Conservation (phyloP, 2,797 vertebrate species). For the Helarctos malayanus region DNA sequence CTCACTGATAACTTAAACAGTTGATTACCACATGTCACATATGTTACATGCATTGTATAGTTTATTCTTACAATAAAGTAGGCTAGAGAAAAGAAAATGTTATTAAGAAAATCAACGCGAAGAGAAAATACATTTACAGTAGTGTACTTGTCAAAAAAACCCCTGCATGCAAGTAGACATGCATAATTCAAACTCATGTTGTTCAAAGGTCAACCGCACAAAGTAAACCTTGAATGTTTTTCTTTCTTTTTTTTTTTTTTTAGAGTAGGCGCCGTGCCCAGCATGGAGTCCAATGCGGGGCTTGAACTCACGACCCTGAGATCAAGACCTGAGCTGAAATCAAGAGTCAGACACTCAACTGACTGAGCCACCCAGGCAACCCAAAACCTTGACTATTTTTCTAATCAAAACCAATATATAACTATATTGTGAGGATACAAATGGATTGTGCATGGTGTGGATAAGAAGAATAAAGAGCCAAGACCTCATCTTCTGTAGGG, state of each 20-base stretch:
- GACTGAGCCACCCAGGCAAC: not conserved
- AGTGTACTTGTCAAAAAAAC: not conserved
- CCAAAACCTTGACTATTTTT: not conserved
- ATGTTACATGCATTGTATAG: not conserved
- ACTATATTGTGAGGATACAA: not conserved
- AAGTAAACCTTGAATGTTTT: not conserved
- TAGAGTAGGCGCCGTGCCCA: not conserved
- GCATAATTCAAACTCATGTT: not conserved
- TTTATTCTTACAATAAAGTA: not conserved
- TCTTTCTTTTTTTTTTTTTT: not conserved
- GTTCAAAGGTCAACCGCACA: not conserved
- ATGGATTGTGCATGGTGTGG: not conserved
- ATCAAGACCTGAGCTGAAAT: not conserved
- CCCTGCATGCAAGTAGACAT: not conserved
- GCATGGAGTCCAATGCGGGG: not conserved
- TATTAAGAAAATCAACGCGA: not conserved
- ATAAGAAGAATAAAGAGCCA: not conserved
- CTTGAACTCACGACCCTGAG: not conserved
- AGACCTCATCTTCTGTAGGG: not conserved
- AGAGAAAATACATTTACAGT: not conserved
- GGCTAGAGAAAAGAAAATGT: not conserved
- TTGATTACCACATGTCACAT: not conserved
- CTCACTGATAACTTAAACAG: not conserved
- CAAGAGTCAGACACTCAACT: not conserved
- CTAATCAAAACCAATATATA: conserved; percentile 30